Evolutionary conservation across 1,140 invertebrate genomes (phyloP).

Genomic region (Drosophila burlai): DNA sequence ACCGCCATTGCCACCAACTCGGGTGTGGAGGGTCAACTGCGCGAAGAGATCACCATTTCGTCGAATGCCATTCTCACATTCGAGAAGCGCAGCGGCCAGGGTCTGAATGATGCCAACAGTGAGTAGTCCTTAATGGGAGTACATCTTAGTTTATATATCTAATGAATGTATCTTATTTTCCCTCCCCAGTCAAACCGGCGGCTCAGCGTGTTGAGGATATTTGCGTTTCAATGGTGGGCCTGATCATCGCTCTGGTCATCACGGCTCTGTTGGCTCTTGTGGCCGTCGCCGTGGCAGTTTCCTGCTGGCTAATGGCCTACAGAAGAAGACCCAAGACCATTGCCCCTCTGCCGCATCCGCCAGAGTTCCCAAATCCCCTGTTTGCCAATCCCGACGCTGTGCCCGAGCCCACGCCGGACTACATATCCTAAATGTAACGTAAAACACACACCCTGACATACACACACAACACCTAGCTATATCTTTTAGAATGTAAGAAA

Average conservation of each 20-base stretch:
- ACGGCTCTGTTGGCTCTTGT: conserved; percentile 96
- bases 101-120: conserved; percentile 90
- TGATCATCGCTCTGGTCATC: conserved; percentile 96
- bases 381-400: conserved; percentile 92
- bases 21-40: conserved; percentile 91
- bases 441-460: conserved; percentile 45
- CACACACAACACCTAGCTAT: conserved; percentile 66
- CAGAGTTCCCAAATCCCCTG: conserved; percentile 97
- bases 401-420: conserved; percentile 86
- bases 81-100: conserved; percentile 91
- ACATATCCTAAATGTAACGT: conserved; percentile 78
- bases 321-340: conserved; percentile 92
- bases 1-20: conserved; percentile 83
- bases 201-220: conserved; percentile 92
- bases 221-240: conserved; percentile 96
- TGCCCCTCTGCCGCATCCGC: conserved; percentile 96
- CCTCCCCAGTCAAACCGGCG: conserved; percentile 86
- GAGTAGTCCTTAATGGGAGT: conserved; percentile 57
- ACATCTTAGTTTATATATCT: not conserved
- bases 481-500: conserved; percentile 58
- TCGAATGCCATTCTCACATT: conserved; percentile 96
- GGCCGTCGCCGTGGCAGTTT: conserved; percentile 96
- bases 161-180: not conserved
- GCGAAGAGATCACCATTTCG: conserved; percentile 96
- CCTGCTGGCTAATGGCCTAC: conserved; percentile 97